Evolutionary conservation across 2,113 vertebrate genomes (phyloP).

Genomic region (Riparia riparia): DNA sequence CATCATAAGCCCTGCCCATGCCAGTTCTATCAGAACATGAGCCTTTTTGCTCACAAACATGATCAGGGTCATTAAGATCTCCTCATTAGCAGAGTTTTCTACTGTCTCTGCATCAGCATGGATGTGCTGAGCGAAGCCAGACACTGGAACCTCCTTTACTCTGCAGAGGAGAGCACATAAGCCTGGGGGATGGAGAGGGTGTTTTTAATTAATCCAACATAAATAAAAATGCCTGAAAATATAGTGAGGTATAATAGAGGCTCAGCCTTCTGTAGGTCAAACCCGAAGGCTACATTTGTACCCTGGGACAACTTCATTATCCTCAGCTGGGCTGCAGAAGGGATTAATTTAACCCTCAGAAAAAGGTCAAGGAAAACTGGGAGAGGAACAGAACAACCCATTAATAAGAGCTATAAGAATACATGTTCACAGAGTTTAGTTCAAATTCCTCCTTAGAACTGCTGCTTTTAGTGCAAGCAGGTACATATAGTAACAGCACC

Average conservation of each 20-base stretch:
- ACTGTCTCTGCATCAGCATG: background rate
- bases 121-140: background rate
- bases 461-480: background rate
- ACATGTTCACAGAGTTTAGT: background rate
- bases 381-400: background rate
- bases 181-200: background rate
- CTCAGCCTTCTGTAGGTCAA: constrained; percentile 32
- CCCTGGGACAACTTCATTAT: constrained; percentile 13
- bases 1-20: background rate
- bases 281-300: background rate
- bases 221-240: constrained; percentile 44
- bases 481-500: background rate
- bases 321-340: constrained; percentile 16
- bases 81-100: background rate
- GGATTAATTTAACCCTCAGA: constrained; percentile 45
- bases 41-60: background rate
- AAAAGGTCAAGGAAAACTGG: constrained; percentile 21
- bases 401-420: background rate
- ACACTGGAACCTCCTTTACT: background rate
- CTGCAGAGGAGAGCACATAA: background rate
- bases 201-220: constrained; percentile 42
- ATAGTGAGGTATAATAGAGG: background rate
- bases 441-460: background rate
- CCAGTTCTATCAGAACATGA: background rate
- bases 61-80: background rate